A percentile compares a stretch with the other conserved stretches of the same genome.
Evolutionary conservation across 2,113 vertebrate genomes (phyloP).

Genomic region (Rhagologus leucostigma): DNA sequence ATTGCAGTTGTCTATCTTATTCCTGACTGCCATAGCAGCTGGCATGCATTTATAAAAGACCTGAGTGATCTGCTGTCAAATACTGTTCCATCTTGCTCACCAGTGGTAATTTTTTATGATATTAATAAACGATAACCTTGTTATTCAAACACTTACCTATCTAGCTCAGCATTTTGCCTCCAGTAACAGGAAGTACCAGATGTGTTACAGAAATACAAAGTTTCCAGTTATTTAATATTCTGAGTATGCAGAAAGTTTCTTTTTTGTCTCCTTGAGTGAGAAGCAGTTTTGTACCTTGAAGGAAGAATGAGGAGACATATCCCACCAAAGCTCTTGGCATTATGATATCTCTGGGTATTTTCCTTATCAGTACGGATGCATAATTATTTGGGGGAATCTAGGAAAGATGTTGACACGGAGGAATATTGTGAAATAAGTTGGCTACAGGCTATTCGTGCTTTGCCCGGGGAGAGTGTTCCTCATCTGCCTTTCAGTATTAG

Average conservation of each 20-base stretch:
- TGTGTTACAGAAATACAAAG: neutral
- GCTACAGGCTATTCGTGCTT: neutral
- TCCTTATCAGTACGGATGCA: neutral
- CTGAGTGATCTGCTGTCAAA: neutral
- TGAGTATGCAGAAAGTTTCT: neutral
- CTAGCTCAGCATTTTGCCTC: neutral
- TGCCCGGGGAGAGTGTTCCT: neutral
- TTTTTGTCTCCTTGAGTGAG: neutral
- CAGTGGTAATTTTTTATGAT: neutral
- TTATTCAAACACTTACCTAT: neutral
- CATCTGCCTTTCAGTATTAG: constrained; percentile 32
- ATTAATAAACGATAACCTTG: neutral
- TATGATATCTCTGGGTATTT: neutral
- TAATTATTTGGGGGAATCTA: neutral
- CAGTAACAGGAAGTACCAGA: neutral
- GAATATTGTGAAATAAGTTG: neutral
- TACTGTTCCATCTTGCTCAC: neutral
- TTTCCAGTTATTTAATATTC: neutral
- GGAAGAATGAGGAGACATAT: neutral
- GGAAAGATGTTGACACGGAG: neutral
- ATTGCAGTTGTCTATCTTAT: neutral
- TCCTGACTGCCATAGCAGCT: neutral
- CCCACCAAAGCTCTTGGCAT: neutral
- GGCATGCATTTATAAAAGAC: neutral
- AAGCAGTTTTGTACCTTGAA: neutral